phyloP scores from a whole-genome alignment of 2,113 vertebrate genomes.

The Morone saxatilis region DNA sequence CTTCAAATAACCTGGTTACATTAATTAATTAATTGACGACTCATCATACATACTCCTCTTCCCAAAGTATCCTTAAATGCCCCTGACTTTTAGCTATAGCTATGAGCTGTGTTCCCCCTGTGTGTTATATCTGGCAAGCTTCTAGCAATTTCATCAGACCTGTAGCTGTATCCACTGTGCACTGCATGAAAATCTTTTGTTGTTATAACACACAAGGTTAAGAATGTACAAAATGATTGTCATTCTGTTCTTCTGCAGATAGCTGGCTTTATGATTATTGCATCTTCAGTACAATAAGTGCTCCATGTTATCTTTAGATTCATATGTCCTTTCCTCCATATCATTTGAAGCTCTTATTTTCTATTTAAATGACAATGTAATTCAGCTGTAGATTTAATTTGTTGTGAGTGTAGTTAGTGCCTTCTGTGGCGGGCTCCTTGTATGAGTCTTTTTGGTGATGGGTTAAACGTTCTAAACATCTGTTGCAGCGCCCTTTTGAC shows the following conservation, averaged over 20 bases:
- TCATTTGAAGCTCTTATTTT: background rate
- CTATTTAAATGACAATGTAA: background rate
- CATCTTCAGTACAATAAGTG: background rate
- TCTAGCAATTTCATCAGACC: background rate
- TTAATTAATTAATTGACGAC: background rate
- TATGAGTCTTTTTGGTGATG: conserved; percentile 36
- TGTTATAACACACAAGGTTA: background rate
- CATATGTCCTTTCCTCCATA: background rate
- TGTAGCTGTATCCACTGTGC: background rate
- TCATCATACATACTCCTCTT: background rate
- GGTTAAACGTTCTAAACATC: conserved; percentile 91
- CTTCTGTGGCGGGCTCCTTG: conserved; percentile 42
- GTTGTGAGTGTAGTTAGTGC: conserved; percentile 30
- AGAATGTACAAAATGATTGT: background rate
- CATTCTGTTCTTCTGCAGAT: background rate
- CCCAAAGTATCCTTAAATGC: background rate
- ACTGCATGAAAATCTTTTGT: background rate
- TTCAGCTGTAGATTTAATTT: background rate
- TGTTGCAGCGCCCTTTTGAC: conserved; percentile 99
- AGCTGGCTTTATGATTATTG: background rate
- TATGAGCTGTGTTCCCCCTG: background rate
- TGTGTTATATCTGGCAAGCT: background rate
- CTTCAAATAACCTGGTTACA: background rate
- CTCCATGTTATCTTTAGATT: background rate
- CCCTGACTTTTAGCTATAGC: background rate